Evolutionary conservation across 2,113 vertebrate genomes (phyloP), one percentile per base, ranked within the genome.

Genomic region (Ifrita kowaldi): DNA sequence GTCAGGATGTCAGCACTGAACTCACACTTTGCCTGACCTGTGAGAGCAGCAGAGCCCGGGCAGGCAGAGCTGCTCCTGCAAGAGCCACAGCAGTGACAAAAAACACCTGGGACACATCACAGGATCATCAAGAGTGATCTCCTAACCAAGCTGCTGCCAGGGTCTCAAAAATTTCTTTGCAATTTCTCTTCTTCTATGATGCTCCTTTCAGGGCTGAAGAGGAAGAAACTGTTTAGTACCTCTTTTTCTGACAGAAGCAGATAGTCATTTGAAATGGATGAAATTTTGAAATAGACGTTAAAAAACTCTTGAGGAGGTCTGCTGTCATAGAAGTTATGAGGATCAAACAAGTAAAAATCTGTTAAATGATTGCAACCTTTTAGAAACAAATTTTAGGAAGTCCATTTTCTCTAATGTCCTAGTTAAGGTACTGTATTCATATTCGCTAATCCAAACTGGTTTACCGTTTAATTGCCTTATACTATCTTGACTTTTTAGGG

Each of bases 81-180:
- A 50, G 17, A 23, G 22, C 13, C 39, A 41, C 35, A 23, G 18
- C 41, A 26, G 37, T 26, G 41, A 32, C 30, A 13, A 63, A 52
- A 60, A 60, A 5, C 9, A 3, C 21, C 28, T 33, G 5, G 4
- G 23, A 10, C 26, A 11, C 1, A 0, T 4, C 20, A n/a, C 2
- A 49, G 24, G 23, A 16, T 30, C 28, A 11, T 11, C 1, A 6
- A 11, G 30, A 52, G 37, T 4, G 1, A 1, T 3, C 13, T n/a
- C 10, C 18, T 24, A 32, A 53, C 18, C 35, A 50, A 39, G 20
- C 30, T 78, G n/a, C 59, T 57, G 22, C n/a, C 26, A 13, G 21
- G 11, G 32, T 8, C 14, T 14, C 7, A 42, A 12, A 19, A 8
- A 10, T n/a, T 73, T 35, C 33, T 16, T 47, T 42, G 41, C 9